A percentile compares a stretch with the other conserved stretches of the same genome.
Conservation (phyloP, 2,888 invertebrate genomes). For the Cybosia mesomella region DNA sequence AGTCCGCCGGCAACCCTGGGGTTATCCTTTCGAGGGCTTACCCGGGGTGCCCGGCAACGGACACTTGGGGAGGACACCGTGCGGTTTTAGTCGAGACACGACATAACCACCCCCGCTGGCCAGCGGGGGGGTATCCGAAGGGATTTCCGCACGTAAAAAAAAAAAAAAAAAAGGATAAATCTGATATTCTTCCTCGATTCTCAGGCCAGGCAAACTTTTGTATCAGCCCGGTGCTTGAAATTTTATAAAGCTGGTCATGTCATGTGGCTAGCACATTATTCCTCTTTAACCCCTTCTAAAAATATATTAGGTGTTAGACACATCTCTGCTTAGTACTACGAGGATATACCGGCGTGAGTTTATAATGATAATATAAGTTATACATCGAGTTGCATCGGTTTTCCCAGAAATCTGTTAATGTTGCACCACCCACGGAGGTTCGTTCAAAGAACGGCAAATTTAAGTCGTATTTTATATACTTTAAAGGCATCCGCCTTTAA, state of each 20-base stretch:
- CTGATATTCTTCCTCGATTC: too few species aligned
- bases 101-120: too few species aligned
- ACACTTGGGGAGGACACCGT: too few species aligned
- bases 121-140: too few species aligned
- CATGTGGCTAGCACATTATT: not conserved
- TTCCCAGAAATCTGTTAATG: slow-evolving; percentile 1
- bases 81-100: too few species aligned
- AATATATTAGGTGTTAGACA: not conserved
- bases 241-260: too few species aligned
- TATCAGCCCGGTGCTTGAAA: not conserved
- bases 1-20: too few species aligned
- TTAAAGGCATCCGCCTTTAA: not conserved
- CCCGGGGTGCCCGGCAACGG: too few species aligned
- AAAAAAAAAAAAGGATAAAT: too few species aligned
- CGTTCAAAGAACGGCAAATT: not conserved
- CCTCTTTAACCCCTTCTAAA: not conserved
- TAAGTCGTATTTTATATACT: slow-evolving; percentile 8
- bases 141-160: too few species aligned
- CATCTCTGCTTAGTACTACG: not conserved
- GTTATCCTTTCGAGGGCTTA: too few species aligned
- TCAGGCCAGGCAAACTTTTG: too few species aligned
- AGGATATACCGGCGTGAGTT: not conserved
- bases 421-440: not conserved
- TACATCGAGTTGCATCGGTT: not conserved
- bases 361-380: not conserved